These are phyloP conservation scores for Drosophila aldrichi DNA, from an alignment of 2,888 invertebrate species.

Conservation along the genomic window DNA sequence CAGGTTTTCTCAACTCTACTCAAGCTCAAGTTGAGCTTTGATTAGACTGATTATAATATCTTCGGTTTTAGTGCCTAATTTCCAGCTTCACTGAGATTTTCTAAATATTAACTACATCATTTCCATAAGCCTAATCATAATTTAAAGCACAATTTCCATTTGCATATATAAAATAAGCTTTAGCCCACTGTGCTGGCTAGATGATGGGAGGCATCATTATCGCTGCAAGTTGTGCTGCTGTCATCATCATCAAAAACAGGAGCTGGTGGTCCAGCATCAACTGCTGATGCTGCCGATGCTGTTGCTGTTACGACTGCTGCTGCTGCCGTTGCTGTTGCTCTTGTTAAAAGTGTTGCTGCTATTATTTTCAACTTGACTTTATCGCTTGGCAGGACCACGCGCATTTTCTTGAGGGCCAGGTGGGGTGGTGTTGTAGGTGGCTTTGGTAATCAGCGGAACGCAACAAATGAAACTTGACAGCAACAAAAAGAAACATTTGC, in stretches of 20 bases:
- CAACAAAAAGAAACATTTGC: constrained; percentile 41
- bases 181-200: constrained; percentile 4
- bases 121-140: too few species aligned
- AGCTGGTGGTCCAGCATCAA: constrained; percentile 30
- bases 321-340: constrained; percentile 27
- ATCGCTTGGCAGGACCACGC: constrained; percentile 33
- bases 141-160: not conserved
- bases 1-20: too few species aligned
- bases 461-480: constrained; percentile 70
- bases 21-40: too few species aligned
- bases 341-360: constrained; percentile 58
- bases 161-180: not conserved
- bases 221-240: constrained; percentile 55
- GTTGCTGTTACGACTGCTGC: constrained; percentile 16
- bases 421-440: constrained; percentile 1
- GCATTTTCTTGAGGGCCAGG: not conserved
- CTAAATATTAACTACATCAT: not conserved
- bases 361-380: constrained; percentile 70
- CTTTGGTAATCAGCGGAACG: constrained; percentile 52
- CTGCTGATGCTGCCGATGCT: constrained; percentile 12
- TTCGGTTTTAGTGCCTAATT: not conserved
- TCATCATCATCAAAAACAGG: constrained; percentile 73
- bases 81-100: not conserved
- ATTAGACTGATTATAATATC: too few species aligned
- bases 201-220: constrained; percentile 51